phyloP scores from a whole-genome alignment of 2,888 invertebrate genomes.

The Tuberolachnus salignus region DNA sequence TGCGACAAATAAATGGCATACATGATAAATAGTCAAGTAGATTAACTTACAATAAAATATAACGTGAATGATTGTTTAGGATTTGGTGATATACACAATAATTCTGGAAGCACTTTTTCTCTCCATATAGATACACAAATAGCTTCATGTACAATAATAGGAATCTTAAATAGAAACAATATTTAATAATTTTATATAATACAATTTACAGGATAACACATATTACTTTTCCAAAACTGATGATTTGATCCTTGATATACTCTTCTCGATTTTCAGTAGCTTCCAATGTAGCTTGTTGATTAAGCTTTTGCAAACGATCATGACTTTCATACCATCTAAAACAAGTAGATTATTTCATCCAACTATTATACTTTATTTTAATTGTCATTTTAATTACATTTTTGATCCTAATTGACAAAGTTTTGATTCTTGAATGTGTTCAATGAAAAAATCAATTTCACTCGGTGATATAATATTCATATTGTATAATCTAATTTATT shows the following conservation, averaged over 20 bases:
- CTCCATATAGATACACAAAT: slow-evolving; percentile 86
- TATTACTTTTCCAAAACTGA: slow-evolving; percentile 74
- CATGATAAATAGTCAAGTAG: too few relatives aligned
- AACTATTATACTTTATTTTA: not conserved
- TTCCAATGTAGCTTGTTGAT: slow-evolving; percentile 86
- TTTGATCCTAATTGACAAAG: slow-evolving; percentile 39
- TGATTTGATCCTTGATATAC: slow-evolving; percentile 80
- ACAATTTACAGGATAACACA: not conserved
- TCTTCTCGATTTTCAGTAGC: slow-evolving; percentile 80
- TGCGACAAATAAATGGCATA: too few relatives aligned
- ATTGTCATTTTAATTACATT: slow-evolving; percentile 7
- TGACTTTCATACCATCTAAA: slow-evolving; percentile 81
- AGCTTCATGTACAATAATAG: slow-evolving; percentile 80
- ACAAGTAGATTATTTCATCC: slow-evolving; percentile 57
- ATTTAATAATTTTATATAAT: not conserved
- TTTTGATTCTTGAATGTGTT: slow-evolving; percentile 42
- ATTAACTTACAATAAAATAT: slow-evolving; percentile 74
- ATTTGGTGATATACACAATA: slow-evolving; percentile 73
- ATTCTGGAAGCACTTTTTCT: slow-evolving; percentile 76
- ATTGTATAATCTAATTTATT: not conserved
- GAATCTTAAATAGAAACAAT: slow-evolving; percentile 65
- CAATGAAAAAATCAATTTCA: slow-evolving; percentile 42
- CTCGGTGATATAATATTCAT: slow-evolving; percentile 40
- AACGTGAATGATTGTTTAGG: slow-evolving; percentile 75
- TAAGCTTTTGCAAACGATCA: slow-evolving; percentile 80